These are phyloP conservation scores for Hypsibius dujardini DNA, from an alignment of 1,140 invertebrate genomes.

Conservation along the genomic window DNA sequence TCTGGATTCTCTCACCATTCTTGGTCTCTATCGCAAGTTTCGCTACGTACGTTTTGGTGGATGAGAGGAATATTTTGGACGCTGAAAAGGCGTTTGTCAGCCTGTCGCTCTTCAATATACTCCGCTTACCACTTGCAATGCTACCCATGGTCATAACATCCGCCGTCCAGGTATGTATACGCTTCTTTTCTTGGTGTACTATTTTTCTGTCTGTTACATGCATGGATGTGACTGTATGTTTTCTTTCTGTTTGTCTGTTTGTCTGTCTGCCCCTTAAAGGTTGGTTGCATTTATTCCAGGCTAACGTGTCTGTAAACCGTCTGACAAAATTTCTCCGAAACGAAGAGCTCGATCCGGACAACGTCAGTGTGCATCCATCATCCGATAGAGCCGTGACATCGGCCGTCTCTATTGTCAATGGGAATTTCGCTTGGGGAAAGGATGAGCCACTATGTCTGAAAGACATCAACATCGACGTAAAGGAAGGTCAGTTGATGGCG, in stretches of 20 bases:
- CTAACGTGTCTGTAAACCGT: background rate
- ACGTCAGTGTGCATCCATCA: background rate
- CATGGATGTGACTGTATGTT: background rate
- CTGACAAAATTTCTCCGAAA: constrained; percentile 3
- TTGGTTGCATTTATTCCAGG: background rate
- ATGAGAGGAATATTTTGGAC: constrained; percentile 36
- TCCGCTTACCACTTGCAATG: constrained; percentile 45
- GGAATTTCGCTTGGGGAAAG: constrained; percentile 20
- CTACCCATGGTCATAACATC: constrained; percentile 70
- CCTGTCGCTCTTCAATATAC: constrained; percentile 33
- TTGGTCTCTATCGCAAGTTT: constrained; percentile 59
- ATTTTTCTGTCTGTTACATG: too few relatives aligned
- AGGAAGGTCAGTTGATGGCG: constrained; percentile 32
- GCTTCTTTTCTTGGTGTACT: too few relatives aligned
- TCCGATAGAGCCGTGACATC: background rate
- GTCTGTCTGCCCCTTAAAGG: background rate
- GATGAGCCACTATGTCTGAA: constrained; percentile 19
- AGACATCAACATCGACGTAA: constrained; percentile 21
- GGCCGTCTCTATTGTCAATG: background rate
- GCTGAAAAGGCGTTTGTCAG: constrained; percentile 46
- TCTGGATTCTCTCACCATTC: constrained; percentile 21
- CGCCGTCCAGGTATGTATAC: constrained; percentile 57
- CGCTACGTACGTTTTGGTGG: constrained; percentile 54
- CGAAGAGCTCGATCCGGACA: constrained; percentile 10
- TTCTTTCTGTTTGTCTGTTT: background rate